Percentiles rank a stretch among this genome's conserved stretches.
phyloP scores from a whole-genome alignment of 1,140 invertebrate genomes.

The Neodiprion virginianus region DNA sequence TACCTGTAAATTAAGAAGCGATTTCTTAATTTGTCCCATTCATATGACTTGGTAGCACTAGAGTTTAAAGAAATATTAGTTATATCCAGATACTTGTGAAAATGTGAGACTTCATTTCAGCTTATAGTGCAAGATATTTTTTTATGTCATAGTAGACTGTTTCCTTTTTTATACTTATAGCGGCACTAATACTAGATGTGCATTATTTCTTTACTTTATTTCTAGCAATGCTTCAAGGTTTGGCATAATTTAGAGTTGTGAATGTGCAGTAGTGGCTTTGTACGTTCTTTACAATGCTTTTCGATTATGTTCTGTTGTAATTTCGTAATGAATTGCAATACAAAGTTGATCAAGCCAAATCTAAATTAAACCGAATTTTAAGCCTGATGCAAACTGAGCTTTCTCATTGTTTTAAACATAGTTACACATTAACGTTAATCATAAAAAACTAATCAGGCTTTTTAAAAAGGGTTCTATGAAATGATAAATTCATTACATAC shows the following conservation, averaged over 20 bases:
- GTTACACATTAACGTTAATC: slow-evolving; percentile 38
- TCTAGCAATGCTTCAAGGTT: slow-evolving; percentile 38
- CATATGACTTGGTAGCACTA: slow-evolving; percentile 14
- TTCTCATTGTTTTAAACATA: slow-evolving; percentile 28
- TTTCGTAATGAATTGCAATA: slow-evolving; percentile 24
- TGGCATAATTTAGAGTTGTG: slow-evolving; percentile 41
- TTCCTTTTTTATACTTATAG: slow-evolving; percentile 41
- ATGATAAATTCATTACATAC: slow-evolving; percentile 43
- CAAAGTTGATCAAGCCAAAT: slow-evolving; percentile 17
- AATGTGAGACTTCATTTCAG: slow-evolving; percentile 49
- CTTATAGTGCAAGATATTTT: slow-evolving; percentile 24
- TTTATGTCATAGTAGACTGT: slow-evolving; percentile 30
- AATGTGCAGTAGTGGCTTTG: slow-evolving; percentile 29
- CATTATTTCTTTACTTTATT: slow-evolving; percentile 42
- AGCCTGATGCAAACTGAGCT: slow-evolving; percentile 39
- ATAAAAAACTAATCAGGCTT: slow-evolving; percentile 54
- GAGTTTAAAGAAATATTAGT: background rate
- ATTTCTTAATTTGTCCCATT: slow-evolving; percentile 11
- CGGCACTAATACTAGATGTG: slow-evolving; percentile 52
- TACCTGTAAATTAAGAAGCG: background rate
- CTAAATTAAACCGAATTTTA: slow-evolving; percentile 27
- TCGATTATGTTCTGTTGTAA: slow-evolving; percentile 30
- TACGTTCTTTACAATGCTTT: slow-evolving; percentile 20
- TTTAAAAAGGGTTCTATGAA: slow-evolving; percentile 23
- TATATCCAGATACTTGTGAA: slow-evolving; percentile 46